Evolutionary conservation across 1,140 invertebrate genomes (phyloP), one percentile per base, ranked within the genome.

Genomic region (Ditylenchus dipsaci): DNA sequence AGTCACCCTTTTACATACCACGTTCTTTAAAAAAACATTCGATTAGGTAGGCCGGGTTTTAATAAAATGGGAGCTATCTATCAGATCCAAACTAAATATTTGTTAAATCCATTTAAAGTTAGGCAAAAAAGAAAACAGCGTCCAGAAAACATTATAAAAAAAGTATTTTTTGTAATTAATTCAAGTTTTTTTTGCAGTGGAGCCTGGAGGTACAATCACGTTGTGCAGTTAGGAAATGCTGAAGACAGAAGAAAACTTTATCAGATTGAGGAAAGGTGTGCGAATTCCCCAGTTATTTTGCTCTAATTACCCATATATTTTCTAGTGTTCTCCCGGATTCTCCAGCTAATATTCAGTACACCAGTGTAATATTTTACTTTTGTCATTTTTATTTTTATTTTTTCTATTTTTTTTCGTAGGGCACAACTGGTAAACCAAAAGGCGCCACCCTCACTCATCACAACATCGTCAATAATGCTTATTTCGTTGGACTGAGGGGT

Each of bases 361-460:
- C 82, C 56, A 77, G 72, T 67, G 81, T 79, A 33, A 63, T 59
- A 3, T 3, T 21, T 53, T 53, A 3, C 45, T 33, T 73, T 57
- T 8, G 7, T 19, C 15, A 26, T 21, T 19, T 61, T 27, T 30
- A 5, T 21, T 53, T 53, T 21, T 7, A 21, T 53, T 26, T 53
- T 33, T 61, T 61, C 29, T 1, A 29, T 1, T 45, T 19, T 33
- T 80, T 85, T 67, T 76, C n/a, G n/a, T n/a, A 89, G 88, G 89
- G 89, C 19, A 91, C 91, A 3, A 92, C 90, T 57, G 92, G 93
- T 0, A 86, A 86, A 38, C 91, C 94, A 0, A 97, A 97, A 85
- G 93, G 90, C 13, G 89, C 90, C 0, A 85, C 90, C 0, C 79
- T 95, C 1, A 89, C 89, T 0, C 92, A 97, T 81, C 87, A 89